Percentiles rank a stretch among this genome's conserved stretches.
phyloP scores from a whole-genome alignment of 1,140 invertebrate species.

The Panagrolaimus sp. region DNA sequence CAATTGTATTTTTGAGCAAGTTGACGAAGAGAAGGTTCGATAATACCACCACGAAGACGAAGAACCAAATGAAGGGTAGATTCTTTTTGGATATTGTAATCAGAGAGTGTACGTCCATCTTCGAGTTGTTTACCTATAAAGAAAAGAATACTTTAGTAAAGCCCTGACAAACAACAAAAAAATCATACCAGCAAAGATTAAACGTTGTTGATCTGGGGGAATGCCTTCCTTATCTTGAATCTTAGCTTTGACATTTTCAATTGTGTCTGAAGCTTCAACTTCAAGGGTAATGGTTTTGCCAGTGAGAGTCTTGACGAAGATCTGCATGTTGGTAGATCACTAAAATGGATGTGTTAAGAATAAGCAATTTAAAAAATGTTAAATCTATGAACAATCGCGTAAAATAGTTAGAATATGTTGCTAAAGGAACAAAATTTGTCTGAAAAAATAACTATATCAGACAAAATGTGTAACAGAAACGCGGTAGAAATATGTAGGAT shows the following conservation, averaged over 20 bases:
- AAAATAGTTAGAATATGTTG: too few relatives aligned
- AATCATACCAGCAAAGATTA: conserved; percentile 64
- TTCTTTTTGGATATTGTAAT: conserved; percentile 68
- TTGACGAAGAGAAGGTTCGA: conserved; percentile 90
- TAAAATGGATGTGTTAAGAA: neutral
- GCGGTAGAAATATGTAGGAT: too few relatives aligned
- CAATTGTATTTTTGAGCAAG: conserved; percentile 98
- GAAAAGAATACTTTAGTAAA: conserved; percentile 64
- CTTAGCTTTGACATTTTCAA: conserved; percentile 64
- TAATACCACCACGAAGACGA: conserved; percentile 75
- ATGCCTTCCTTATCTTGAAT: conserved; percentile 66
- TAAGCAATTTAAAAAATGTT: too few relatives aligned
- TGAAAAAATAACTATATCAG: too few relatives aligned
- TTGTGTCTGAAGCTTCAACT: conserved; percentile 64
- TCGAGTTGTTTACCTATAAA: conserved; percentile 71
- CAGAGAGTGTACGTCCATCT: conserved; percentile 69
- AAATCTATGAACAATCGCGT: too few relatives aligned
- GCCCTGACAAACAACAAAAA: conserved; percentile 13
- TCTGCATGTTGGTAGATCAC: conserved; percentile 59
- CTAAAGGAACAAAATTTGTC: too few relatives aligned
- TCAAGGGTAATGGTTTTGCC: conserved; percentile 62
- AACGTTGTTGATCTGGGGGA: conserved; percentile 63
- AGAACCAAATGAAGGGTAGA: conserved; percentile 69
- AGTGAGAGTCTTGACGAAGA: conserved; percentile 62
- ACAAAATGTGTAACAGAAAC: too few relatives aligned